A percentile compares a stretch with the other conserved stretches of the same genome.
These are phyloP conservation scores for Otis tarda DNA, from an alignment of 2,113 vertebrate species.

Conservation along the genomic window DNA sequence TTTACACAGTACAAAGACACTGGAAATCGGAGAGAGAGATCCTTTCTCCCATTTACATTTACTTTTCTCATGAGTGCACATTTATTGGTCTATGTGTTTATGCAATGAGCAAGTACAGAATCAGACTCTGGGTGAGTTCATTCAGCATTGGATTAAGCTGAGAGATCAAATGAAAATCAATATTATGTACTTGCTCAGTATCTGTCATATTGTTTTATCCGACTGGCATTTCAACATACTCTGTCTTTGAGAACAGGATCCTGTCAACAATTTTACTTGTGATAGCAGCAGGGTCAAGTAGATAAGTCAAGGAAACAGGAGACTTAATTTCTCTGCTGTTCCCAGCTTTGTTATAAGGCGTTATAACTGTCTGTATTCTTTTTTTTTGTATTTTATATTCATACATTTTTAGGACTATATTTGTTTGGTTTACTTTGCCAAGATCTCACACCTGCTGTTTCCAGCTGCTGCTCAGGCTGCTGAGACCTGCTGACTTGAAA, in stretches of 20 bases:
- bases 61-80: neutral
- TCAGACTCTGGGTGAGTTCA: neutral
- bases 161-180: conserved; percentile 5
- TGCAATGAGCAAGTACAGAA: neutral
- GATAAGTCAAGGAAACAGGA: neutral
- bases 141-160: neutral
- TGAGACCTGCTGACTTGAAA: neutral
- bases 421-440: accelerated
- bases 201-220: conserved; percentile 6
- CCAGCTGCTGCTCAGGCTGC: neutral
- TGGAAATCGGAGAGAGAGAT: neutral
- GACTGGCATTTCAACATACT: neutral
- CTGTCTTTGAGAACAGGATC: neutral
- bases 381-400: neutral
- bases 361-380: neutral
- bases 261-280: neutral
- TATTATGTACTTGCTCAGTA: neutral
- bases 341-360: neutral
- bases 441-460: neutral
- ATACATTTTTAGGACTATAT: neutral
- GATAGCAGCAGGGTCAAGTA: neutral
- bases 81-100: neutral
- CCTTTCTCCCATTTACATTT: neutral
- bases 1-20: neutral
- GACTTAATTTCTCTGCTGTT: neutral